Base-by-base conservation (phyloP, 2,888 invertebrate genomes). In the Diabrotica balteata region DNA sequence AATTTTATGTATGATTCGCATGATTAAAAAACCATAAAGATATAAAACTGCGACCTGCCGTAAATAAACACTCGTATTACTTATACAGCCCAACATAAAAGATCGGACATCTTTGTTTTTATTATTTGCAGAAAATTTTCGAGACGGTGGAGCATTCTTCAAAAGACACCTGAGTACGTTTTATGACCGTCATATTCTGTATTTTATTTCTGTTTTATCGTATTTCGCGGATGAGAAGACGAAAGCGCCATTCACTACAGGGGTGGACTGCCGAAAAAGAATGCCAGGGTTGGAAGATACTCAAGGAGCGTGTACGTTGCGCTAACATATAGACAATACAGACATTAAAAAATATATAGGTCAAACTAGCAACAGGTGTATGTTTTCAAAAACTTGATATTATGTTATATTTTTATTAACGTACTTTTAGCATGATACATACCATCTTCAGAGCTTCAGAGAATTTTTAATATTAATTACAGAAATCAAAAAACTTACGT, bases 141-240 rank as follows among this genome's bases (percentile, higher is more conserved):
- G 64, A 63, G 68, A 68, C 67, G 70, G 61, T 66, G 57, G 49
- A 63, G 72, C 75, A 75, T 77, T 77, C 76, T 76, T 77, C 72
- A 66, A 69, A 73, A 76, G 78, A 77, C 80, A 79, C 79, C 79
- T 80, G 79, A 80, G 79, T 77, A 78, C 77, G 72, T 76, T 80
- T 80, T 79, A 80, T 76, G 76, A 70, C 71, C 72, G 77, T 76
- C 75, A 79, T 80, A 79, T 80, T 78, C 80, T 76, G 32, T 73
- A 79, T 73, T 79, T 80, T 80, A 80, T 80, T 78, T 76, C 75
- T 74, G 75, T 78, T 79, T 80, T 80, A 80, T 77, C 71, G 75
- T 74, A 73, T 76, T 75, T 74, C 74, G 73, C 72, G 74, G 75
- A 73, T 72, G 72, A 70, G 66, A 67, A 67, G 68, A 67, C 71